Evolutionary conservation across 2,113 vertebrate species (phyloP).

Genomic region (Pitta sordida): DNA sequence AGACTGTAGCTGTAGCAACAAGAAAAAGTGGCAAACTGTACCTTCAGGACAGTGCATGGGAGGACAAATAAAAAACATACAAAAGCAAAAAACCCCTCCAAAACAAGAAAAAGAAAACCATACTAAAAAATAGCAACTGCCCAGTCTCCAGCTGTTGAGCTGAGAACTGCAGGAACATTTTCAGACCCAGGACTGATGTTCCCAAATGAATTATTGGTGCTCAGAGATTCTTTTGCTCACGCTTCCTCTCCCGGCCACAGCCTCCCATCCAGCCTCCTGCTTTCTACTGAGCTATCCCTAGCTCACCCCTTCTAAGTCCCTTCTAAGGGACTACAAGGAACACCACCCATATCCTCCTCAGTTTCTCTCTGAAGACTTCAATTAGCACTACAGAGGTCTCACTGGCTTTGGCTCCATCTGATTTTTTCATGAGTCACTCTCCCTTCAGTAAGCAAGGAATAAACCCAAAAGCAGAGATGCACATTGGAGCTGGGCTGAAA

Average conservation of each 20-base stretch:
- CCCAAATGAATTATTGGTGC: not conserved
- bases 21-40: not conserved
- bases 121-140: not conserved
- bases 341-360: not conserved
- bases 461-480: not conserved
- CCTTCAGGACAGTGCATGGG: not conserved
- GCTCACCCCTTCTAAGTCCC: not conserved
- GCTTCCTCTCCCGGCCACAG: not conserved
- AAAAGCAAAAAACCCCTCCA: not conserved
- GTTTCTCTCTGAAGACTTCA: not conserved
- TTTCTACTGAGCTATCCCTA: not conserved
- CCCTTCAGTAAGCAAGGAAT: not conserved
- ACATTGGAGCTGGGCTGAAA: not conserved
- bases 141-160: not conserved
- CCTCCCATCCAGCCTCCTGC: not conserved
- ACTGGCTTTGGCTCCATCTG: not conserved
- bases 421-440: not conserved
- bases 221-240: not conserved
- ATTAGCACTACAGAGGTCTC: not conserved
- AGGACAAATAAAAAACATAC: not conserved
- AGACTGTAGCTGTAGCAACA: not conserved
- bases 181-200: not conserved
- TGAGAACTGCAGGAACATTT: not conserved
- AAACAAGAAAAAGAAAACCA: no score
- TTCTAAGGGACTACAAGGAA: not conserved